Base-by-base conservation (phyloP, 2,113 vertebrate genomes). In the Peromyscus leucopus region DNA sequence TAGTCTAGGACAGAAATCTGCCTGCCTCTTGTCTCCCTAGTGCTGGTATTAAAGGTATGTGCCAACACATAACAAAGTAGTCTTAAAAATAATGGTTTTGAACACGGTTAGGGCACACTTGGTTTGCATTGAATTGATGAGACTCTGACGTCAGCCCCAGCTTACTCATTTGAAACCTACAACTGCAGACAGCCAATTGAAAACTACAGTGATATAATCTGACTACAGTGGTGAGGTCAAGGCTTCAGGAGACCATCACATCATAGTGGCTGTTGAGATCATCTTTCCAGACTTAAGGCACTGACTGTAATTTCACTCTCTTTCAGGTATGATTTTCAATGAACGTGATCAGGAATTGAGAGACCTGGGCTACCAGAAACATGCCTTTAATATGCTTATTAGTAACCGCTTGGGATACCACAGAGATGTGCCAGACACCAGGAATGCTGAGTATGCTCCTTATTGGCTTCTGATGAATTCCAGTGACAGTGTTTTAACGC, bases 311-410 rank as follows among this genome's bases (percentile, higher is more conserved):
- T 1, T 0, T 24, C 3, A 31, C 78, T 97, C 24, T 98, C 55
- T 97, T 97, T 2, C 98, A 99, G 99, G 99, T 91, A 99, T 99
- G 99, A 99, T 99, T 96, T 99, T 99, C 95, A 99, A 99, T 89
- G 99, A 99, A 95, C 98, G 97, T 0, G 99, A 99, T 79, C 99
- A 99, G 98, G 99, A 99, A 95, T 95, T 99, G 76, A 98, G 99
- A 96, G 99, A 99, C 96, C 93, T 98, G 59, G 99, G 99, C 4
- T 99, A 99, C 97, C 99, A 99, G 98, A 99, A 99, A 19, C 99
- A 99, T 78, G 99, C 99, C 97, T 99, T 99, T 97, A 99, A 99
- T 92, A 98, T 99, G 97, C 99, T 99, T 13, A 99, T 99, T 97
- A 99, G 99, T 97, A 99, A 99, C 98, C 98, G 99, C 21, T 97